Percentiles rank a stretch among this genome's conserved stretches.
phyloP scores from a whole-genome alignment of 1,140 invertebrate species.

The Pseudomyrmex pallidus region DNA sequence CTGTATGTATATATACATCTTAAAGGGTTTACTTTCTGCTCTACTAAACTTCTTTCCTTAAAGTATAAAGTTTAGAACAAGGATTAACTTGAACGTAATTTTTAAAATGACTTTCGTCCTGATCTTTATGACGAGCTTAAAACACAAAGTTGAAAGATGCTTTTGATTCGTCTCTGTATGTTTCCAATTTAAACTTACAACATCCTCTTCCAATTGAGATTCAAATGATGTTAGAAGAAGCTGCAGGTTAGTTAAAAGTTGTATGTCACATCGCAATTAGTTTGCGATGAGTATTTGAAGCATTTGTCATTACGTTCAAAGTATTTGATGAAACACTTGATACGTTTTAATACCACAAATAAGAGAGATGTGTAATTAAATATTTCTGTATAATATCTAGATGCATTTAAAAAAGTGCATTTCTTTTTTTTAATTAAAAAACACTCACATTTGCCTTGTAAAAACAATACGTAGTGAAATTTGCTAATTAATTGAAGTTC shows the following conservation, averaged over 20 bases:
- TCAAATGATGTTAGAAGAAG: neutral
- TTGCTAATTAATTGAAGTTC: neutral
- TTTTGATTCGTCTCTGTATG: constrained; percentile 27
- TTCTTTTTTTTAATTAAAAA: too few relatives aligned
- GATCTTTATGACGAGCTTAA: constrained; percentile 34
- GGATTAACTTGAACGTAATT: constrained; percentile 52
- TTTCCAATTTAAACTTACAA: constrained; percentile 4
- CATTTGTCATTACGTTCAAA: neutral
- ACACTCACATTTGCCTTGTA: too few relatives aligned
- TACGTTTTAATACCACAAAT: neutral
- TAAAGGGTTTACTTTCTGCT: constrained; percentile 48
- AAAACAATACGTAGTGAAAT: too few relatives aligned
- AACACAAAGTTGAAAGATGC: constrained; percentile 14
- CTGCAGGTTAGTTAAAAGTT: neutral
- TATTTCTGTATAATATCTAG: neutral
- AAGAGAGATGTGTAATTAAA: neutral
- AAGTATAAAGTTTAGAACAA: constrained; percentile 58
- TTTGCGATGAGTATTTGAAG: neutral
- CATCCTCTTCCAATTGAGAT: neutral
- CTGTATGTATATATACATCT: neutral
- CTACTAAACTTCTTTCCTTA: constrained; percentile 55
- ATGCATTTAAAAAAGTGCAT: too few relatives aligned
- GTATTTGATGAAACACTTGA: neutral
- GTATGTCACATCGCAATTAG: neutral
- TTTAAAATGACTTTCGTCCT: constrained; percentile 41